Evolutionary conservation across 1,140 invertebrate genomes (phyloP).

Genomic region (honey bee (Apis mellifera)): DNA sequence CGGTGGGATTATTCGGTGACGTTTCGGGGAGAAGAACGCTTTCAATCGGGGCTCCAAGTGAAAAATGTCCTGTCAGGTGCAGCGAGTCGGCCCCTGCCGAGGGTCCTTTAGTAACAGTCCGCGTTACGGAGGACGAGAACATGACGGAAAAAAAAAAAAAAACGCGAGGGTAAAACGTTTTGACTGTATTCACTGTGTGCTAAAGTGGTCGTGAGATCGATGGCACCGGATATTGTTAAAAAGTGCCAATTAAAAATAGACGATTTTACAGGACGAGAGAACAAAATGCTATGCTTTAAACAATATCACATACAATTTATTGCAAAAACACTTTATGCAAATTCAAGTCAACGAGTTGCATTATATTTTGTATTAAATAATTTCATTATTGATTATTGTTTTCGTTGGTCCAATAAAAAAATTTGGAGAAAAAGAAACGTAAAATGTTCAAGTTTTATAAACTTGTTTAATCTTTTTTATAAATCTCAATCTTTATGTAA

Average conservation of each 20-base stretch:
- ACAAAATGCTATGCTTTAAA: too few species aligned
- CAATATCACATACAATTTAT: too few species aligned
- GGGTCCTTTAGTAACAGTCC: not conserved
- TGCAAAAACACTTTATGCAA: not conserved
- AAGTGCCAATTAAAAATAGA: not conserved
- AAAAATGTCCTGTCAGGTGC: constrained; percentile 54
- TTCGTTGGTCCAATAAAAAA: too few species aligned
- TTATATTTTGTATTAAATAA: too few species aligned
- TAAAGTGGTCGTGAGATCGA: constrained; percentile 19
- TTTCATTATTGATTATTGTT: too few species aligned
- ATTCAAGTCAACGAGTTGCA: not conserved
- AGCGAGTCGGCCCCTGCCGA: constrained; percentile 13
- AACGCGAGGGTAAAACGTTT: not conserved
- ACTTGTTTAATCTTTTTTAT: too few species aligned
- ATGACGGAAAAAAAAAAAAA: not conserved
- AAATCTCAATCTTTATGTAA: too few species aligned
- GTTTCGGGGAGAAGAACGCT: not conserved
- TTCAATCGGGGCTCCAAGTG: constrained; percentile 15
- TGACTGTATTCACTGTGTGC: too few species aligned
- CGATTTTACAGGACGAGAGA: not conserved
- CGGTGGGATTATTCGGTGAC: constrained; percentile 18
- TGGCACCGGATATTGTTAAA: not conserved
- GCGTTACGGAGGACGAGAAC: not conserved
- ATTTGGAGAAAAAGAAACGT: too few species aligned
- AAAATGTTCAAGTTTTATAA: too few species aligned